Base-by-base conservation (phyloP, 2,888 invertebrate genomes). In the Dexiosoma caninum region DNA sequence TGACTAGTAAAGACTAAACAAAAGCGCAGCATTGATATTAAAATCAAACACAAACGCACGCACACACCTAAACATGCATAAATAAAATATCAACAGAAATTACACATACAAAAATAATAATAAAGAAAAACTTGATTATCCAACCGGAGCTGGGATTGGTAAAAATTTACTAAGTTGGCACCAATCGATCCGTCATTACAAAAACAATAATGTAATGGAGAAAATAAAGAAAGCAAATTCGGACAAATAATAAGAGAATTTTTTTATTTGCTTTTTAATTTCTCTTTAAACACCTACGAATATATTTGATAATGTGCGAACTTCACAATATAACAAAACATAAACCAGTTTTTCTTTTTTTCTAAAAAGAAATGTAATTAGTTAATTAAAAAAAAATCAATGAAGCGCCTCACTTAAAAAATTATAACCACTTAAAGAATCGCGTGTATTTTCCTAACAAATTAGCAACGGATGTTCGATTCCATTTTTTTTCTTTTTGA, bases 61-160 rank as follows among this genome's bases (percentile, higher is more conserved):
- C 4, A 40, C 14, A 55, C 0, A 40, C 4, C 59, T 21, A 40
- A 7, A 49, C 14, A 42, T 27, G 44, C 12, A 71, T 51, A 64
- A 70, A 44, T 44, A 67, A 67, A 44, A 69, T 2, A 75, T 9
- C 59, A 80, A 60, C 74, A 78, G 82, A 81, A 82, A 37, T n/a
- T 30, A 60, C 78, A 83, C 21, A 78, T 78, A 78, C 64, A 82
- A 78, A 83, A 83, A 82, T 78, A 85, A 84, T 76, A 82, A 84
- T 81, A 77, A 79, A 64, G 23, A 74, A 72, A 81, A 78, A 77
- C 75, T 71, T 77, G 81, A 77, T 81, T 81, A 74, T 37, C 44
- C 37, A 69, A 59, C 51, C 70, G 57, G 53, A 74, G 74, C 46
- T 69, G 74, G 55, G 81, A 81, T 78, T 77, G 83, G 81, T 71